phyloP scores from a whole-genome alignment of 1,140 invertebrate genomes.

The Leptinotarsa undecemlineata region DNA sequence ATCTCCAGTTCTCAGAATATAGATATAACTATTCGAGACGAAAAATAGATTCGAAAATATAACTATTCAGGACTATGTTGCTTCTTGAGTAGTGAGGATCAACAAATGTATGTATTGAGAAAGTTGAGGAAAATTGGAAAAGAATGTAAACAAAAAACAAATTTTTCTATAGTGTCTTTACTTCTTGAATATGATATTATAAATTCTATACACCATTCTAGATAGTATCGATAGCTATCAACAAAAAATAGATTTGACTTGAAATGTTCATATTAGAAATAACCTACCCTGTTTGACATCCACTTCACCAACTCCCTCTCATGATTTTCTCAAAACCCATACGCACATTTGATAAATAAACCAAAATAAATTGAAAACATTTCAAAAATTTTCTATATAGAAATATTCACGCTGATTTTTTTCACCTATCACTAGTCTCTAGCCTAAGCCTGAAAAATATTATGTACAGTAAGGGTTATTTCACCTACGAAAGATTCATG shows the following conservation, averaged over 20 bases:
- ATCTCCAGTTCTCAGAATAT: too few species aligned
- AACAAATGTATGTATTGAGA: too few species aligned
- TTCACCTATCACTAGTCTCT: neutral
- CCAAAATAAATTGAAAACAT: neutral
- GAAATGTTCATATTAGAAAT: constrained; percentile 7
- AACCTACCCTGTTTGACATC: constrained; percentile 17
- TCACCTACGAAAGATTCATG: neutral
- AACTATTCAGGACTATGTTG: too few species aligned
- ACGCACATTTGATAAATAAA: neutral
- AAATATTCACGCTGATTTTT: neutral
- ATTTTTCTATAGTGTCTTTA: neutral
- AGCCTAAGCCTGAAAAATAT: neutral
- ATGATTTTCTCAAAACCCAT: neutral
- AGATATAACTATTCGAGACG: too few species aligned
- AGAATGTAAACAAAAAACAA: too few species aligned
- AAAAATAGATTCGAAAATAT: too few species aligned
- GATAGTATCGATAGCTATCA: neutral
- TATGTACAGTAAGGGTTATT: neutral
- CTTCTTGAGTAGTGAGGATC: too few species aligned
- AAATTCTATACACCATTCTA: constrained; percentile 12
- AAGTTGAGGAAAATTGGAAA: too few species aligned
- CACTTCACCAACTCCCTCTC: neutral
- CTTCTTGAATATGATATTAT: constrained; percentile 3
- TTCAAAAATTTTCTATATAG: neutral
- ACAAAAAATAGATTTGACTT: constrained; percentile 6